Percentiles rank a stretch among this genome's conserved stretches.
These are phyloP conservation scores for Cathartes aura DNA, from an alignment of 2,113 vertebrate species.

Conservation along the genomic window DNA sequence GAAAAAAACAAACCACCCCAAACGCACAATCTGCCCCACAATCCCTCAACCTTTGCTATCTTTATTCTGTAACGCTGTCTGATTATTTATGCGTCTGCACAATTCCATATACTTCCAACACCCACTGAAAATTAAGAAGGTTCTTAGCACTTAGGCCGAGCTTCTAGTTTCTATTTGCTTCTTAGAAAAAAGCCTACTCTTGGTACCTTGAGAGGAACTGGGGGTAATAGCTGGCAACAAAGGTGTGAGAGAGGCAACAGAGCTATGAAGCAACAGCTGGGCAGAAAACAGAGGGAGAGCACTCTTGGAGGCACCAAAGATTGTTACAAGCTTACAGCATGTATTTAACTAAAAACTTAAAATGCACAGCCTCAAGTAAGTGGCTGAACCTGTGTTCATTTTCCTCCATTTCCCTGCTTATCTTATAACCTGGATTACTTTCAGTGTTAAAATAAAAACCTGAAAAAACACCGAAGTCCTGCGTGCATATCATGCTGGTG, in stretches of 20 bases:
- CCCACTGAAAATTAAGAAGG: neutral
- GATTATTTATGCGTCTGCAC: neutral
- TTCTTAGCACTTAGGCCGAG: neutral
- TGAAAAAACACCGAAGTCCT: neutral
- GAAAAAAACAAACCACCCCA: neutral
- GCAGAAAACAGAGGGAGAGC: neutral
- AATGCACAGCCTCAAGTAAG: neutral
- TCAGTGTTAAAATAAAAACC: neutral
- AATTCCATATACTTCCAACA: neutral
- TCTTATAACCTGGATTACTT: neutral
- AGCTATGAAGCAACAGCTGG: neutral
- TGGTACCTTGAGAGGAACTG: neutral
- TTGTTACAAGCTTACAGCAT: neutral
- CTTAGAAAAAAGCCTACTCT: neutral
- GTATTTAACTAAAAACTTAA: neutral
- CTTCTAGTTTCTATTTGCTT: neutral
- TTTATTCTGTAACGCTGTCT: neutral
- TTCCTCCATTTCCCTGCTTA: neutral
- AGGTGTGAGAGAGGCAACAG: neutral
- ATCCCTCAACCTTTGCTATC: neutral
- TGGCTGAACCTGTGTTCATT: neutral
- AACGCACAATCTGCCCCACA: accelerated
- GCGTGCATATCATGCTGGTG: neutral
- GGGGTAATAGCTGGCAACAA: neutral
- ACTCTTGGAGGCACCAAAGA: neutral